phyloP scores from a whole-genome alignment of 2,113 vertebrate species.

The Halcyon malimbica region DNA sequence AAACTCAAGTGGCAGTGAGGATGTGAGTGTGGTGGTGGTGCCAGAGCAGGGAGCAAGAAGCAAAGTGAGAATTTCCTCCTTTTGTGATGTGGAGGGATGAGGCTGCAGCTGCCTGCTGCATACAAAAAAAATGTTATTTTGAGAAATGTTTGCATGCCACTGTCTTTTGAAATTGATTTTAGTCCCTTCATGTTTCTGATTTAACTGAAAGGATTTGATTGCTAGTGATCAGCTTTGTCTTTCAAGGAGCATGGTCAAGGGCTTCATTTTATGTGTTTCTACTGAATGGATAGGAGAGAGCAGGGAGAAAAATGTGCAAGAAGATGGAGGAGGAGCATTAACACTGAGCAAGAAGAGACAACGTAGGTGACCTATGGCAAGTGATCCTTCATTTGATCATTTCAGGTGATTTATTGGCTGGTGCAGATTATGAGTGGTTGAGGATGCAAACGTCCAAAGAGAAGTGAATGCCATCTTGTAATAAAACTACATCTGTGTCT shows the following conservation, averaged over 20 bases:
- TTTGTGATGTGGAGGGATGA: neutral
- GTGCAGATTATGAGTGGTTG: neutral
- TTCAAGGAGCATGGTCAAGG: neutral
- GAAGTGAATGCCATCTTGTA: neutral
- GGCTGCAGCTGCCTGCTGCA: neutral
- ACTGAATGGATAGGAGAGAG: neutral
- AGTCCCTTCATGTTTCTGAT: neutral
- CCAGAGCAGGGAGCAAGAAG: neutral
- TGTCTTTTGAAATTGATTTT: constrained; percentile 6
- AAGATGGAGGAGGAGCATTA: neutral
- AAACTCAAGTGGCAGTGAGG: constrained; percentile 2
- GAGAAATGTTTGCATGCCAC: neutral
- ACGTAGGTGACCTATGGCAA: neutral
- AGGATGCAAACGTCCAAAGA: neutral
- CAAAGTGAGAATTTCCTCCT: neutral
- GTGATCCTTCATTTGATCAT: neutral
- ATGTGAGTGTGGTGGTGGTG: neutral
- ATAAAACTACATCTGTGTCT: neutral
- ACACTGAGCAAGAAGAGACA: neutral
- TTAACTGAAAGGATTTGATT: constrained; percentile 21
- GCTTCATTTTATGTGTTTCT: neutral
- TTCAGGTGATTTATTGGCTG: neutral
- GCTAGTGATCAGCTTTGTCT: constrained; percentile 5
- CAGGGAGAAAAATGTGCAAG: neutral
- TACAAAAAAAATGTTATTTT: neutral